Evolutionary conservation across 1,140 invertebrate genomes (phyloP), one percentile per base, ranked within the genome.

Genomic region (Leptopilina clavipes): DNA sequence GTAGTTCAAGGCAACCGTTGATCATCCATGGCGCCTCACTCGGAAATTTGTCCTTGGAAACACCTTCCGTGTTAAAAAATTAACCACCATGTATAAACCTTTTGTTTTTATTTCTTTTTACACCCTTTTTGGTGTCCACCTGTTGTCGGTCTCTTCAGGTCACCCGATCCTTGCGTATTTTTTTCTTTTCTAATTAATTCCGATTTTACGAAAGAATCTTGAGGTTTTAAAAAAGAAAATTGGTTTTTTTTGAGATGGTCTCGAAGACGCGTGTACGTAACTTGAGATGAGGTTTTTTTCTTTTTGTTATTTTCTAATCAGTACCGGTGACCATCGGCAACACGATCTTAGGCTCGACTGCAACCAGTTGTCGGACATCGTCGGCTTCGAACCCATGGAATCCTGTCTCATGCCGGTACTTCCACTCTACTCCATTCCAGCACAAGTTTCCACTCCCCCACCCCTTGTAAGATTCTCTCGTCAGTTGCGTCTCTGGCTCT

Each of bases 341-440:
- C 86, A 84, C 85, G 85, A 84, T 86, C 86, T 84, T 87, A 82
- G 83, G 82, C 83, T 81, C 85, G 83, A 88, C 86, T 89, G 87
- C 83, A 86, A 84, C 81, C 81, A 65, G 75, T 74, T 72, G 59
- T 65, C 22, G 59, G 59, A 86, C 83, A 75, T 82, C 71, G 75
- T 72, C 71, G 73, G 78, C 76, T 73, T 72, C 56, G 71, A 79
- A 80, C 76, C 82, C 81, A 83, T 84, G 85, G 85, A 87, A 86
- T 87, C 84, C 82, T 75, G 84, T 78, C 82, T 82, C 81, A 76
- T 79, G 80, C 78, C 80, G 77, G 79, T 79, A 79, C 82, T 80
- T 79, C 79, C 77, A 78, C 79, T 75, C 78, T 76, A 77, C 76
- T 54, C 76, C 75, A 77, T 76, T 76, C 77, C 79, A 78, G 78